A percentile compares a stretch with the other conserved stretches of the same genome.
Conservation (phyloP, 2,797 vertebrate genomes). For the Lophotriccus pileatus region DNA sequence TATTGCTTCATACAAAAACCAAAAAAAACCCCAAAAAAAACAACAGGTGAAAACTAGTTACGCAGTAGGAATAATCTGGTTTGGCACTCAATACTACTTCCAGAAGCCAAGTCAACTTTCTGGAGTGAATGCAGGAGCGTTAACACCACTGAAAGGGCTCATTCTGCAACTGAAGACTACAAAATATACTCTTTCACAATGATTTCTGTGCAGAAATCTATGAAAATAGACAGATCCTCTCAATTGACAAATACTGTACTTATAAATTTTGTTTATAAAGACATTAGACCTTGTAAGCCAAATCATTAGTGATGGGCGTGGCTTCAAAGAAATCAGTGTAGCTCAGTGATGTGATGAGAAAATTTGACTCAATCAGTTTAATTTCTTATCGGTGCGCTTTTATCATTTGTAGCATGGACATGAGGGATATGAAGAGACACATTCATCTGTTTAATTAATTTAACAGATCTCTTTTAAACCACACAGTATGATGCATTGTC, state of each 20-base stretch:
- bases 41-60: slow-evolving; percentile 34
- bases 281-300: not conserved
- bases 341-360: not conserved
- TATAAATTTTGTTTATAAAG: not conserved
- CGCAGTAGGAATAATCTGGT: slow-evolving; percentile 12
- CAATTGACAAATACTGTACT: not conserved
- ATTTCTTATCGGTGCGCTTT: not conserved
- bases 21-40: too few relatives aligned
- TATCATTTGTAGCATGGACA: not conserved
- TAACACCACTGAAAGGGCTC: not conserved
- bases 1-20: not conserved
- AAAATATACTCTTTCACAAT: not conserved
- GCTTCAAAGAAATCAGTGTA: not conserved
- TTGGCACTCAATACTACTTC: not conserved
- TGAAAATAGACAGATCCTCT: not conserved
- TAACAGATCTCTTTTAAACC: not conserved
- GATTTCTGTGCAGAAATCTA: not conserved
- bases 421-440: not conserved
- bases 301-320: not conserved
- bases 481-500: not conserved
- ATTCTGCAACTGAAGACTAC: not conserved
- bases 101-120: slow-evolving; percentile 29
- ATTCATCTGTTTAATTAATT: not conserved
- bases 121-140: not conserved
- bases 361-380: not conserved